Conservation (phyloP, 1,140 invertebrate species). For the Pseudomyrmex pallidus region DNA sequence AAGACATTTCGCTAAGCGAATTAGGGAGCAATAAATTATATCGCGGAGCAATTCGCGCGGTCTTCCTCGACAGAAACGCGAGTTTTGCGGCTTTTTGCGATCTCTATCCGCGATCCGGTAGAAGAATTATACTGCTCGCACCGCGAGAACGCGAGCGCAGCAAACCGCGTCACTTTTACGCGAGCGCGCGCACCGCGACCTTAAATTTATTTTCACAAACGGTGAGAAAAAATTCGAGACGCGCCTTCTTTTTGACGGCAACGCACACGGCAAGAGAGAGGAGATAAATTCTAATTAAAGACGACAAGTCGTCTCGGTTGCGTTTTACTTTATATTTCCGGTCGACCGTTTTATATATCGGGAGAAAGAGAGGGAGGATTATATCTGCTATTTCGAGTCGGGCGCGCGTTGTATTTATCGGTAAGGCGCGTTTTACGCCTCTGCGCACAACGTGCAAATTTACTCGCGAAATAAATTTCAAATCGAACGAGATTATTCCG, state of each 20-base stretch:
- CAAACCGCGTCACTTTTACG: slow-evolving; percentile 14
- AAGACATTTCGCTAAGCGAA: too few relatives aligned
- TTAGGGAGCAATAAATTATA: neutral
- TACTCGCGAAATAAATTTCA: slow-evolving; percentile 42
- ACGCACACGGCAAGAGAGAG: slow-evolving; percentile 14
- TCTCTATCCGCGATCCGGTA: neutral
- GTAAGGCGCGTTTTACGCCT: neutral
- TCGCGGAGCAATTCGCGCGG: neutral
- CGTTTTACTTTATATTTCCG: slow-evolving; percentile 71
- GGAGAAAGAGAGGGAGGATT: slow-evolving; percentile 27
- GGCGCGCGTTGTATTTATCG: slow-evolving; percentile 39
- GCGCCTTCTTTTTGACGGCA: slow-evolving; percentile 1
- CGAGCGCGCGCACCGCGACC: neutral
- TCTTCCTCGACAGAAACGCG: neutral
- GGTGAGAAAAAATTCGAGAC: slow-evolving; percentile 8
- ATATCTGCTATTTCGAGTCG: slow-evolving; percentile 45
- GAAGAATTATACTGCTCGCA: neutral
- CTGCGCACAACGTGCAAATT: slow-evolving; percentile 37
- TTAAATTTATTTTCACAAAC: slow-evolving; percentile 36
- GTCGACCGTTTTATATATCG: slow-evolving; percentile 45
- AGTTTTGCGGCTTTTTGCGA: neutral
- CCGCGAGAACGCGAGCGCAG: neutral
- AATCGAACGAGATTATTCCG: slow-evolving; percentile 15
- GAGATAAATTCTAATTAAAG: slow-evolving; percentile 73
- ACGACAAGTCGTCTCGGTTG: slow-evolving; percentile 55